phyloP scores from a whole-genome alignment of 2,888 invertebrate genomes.

The Miltochrista miniata region DNA sequence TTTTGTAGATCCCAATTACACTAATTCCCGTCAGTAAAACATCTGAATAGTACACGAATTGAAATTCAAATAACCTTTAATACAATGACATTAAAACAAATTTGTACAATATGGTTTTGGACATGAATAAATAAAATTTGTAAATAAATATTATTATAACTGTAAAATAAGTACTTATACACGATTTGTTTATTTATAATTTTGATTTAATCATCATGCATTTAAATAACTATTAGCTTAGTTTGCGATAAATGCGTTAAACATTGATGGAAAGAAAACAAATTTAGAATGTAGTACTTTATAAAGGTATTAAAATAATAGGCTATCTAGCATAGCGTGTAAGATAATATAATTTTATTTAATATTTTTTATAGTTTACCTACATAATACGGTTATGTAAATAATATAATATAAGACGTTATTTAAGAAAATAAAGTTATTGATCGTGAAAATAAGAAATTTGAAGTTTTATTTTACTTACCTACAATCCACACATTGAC shows the following conservation, averaged over 20 bases:
- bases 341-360: constrained; percentile 33
- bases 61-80: too few species aligned
- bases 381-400: constrained; percentile 63
- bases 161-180: constrained; percentile 20
- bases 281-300: constrained; percentile 43
- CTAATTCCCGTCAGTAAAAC: too few species aligned
- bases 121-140: constrained; percentile 17
- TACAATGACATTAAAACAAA: too few species aligned
- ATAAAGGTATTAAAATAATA: constrained; percentile 50
- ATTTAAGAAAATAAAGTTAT: constrained; percentile 71
- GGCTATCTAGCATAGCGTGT: constrained; percentile 27
- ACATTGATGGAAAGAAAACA: constrained; percentile 20
- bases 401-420: constrained; percentile 57
- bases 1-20: too few species aligned
- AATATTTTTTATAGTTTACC: constrained; percentile 42
- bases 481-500: too few species aligned
- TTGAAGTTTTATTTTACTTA: constrained; percentile 39
- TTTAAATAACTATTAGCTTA: constrained; percentile 39
- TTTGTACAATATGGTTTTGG: too few species aligned
- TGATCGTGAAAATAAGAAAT: constrained; percentile 51
- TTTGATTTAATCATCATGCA: constrained; percentile 32
- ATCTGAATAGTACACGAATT: too few species aligned
- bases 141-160: constrained; percentile 27
- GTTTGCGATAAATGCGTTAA: constrained; percentile 34
- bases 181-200: constrained; percentile 20